Conservation (phyloP, 2,888 invertebrate genomes). For the Phyto melanocephala region DNA sequence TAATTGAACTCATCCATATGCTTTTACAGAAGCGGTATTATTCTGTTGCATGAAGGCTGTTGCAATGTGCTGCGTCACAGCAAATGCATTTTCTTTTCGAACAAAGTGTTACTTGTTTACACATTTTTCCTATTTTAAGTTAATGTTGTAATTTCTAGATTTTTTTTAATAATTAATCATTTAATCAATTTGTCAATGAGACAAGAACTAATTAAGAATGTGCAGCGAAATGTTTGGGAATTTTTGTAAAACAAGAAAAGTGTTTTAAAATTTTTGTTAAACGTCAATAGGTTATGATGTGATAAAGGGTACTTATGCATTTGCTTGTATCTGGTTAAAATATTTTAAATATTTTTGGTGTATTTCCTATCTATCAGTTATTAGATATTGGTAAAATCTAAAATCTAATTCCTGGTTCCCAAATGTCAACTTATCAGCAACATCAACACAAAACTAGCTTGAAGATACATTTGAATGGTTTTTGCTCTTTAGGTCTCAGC, state of each 20-base stretch:
- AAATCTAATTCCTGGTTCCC: too few species aligned
- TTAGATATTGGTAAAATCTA: too few species aligned
- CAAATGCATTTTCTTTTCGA: constrained; percentile 1
- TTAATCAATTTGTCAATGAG: constrained; percentile 51
- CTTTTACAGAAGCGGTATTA: background rate
- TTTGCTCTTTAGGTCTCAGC: too few species aligned
- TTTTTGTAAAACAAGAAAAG: background rate
- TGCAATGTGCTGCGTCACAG: background rate
- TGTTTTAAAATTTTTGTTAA: background rate
- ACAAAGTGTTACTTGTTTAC: constrained; percentile 62
- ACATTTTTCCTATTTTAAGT: constrained; percentile 52
- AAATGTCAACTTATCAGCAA: too few species aligned
- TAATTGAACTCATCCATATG: constrained; percentile 58
- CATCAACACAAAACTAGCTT: too few species aligned
- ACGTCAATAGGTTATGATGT: background rate
- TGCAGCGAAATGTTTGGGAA: background rate
- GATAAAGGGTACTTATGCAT: too few species aligned
- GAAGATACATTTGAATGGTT: too few species aligned
- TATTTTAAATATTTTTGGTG: too few species aligned
- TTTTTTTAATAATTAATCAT: constrained; percentile 41
- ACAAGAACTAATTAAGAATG: background rate
- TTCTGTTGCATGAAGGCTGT: constrained; percentile 1
- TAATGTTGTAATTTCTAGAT: constrained; percentile 14
- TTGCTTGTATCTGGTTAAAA: too few species aligned
- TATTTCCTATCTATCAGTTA: too few species aligned